Base-by-base conservation (phyloP, 2,888 invertebrate genomes). In the Agrochola litura region DNA sequence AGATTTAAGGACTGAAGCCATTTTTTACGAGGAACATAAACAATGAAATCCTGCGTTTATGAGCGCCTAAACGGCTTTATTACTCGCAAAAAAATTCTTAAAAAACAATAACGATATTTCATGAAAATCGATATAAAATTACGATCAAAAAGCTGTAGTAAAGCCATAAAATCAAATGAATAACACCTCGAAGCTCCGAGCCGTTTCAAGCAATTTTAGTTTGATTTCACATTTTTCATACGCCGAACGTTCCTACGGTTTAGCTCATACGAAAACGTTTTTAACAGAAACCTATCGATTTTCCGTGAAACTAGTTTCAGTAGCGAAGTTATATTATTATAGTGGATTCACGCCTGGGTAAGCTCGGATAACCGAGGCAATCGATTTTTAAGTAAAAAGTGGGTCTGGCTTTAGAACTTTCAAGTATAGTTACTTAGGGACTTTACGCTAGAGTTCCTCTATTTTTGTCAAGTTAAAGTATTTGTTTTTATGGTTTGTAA, bases 331-430 rank as follows among this genome's bases (percentile, higher is more conserved):
- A 89, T 91, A 91, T 89, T 92, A 91, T 90, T 89, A 89, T 89
- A 88, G 87, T 82, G 81, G 84, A 84, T 87, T 88, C 87, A 79
- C 87, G 91, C 87, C 90, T 92, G 92, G 89, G 86, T 88, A 91
- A 89, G 88, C 90, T 73, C 63, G 86, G 91, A 92, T 92, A 92
- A 88, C 89, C 83, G 89, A 73, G 81, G 76, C 90, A 88, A 91
- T 90, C 89, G 89, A 89, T 90, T 90, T 89, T 89, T 82, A 89
- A 88, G 78, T 86, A 90, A 90, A 91, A 91, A 89, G 84, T 85
- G 79, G 81, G 70, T 83, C 84, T 78, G 79, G 83, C 82, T 89
- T 85, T 73, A 54, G 52, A 89, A 89, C 83, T 89, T 82, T 82
- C 73, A 79, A 88, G 85, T 83, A 83, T 83, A 85, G 79, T 85